These are phyloP conservation scores for Cremastobaeus sp. DNA, from an alignment of 2,888 invertebrate species.

Conservation along the genomic window DNA sequence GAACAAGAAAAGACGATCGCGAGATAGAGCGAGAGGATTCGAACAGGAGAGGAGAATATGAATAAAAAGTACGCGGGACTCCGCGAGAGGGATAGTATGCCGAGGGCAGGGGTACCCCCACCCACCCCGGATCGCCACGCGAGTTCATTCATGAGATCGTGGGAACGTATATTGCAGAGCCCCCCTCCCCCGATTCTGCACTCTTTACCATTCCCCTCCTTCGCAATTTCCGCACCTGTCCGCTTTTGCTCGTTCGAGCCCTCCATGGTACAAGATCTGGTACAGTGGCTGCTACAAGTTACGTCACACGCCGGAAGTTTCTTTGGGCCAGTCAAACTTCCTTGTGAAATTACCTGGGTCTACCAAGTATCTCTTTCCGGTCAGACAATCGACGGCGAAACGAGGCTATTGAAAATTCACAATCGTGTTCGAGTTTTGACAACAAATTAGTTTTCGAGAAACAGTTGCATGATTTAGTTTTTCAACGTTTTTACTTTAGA, in stretches of 20 bases:
- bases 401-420: no score
- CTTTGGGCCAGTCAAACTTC: conserved; percentile 56
- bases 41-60: conserved; percentile 57
- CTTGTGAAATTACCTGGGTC: conserved; percentile 55
- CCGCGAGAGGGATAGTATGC: conserved; percentile 57
- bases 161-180: conserved; percentile 75
- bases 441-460: no score
- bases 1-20: conserved; percentile 31
- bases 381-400: conserved; percentile 7
- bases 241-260: conserved; percentile 43
- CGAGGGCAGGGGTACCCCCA: conserved; percentile 65
- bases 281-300: conserved; percentile 74
- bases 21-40: conserved; percentile 26
- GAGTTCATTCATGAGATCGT: conserved; percentile 79
- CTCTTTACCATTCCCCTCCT: conserved; percentile 69
- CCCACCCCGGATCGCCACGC: conserved; percentile 74
- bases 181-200: conserved; percentile 69
- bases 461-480: no score
- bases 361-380: conserved; percentile 45
- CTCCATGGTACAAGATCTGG: conserved; percentile 53
- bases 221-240: conserved; percentile 47
- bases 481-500: no score
- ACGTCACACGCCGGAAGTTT: conserved; percentile 64
- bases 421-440: background rate
- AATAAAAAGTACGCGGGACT: conserved; percentile 47